These are phyloP conservation scores for Platysternon megacephalum DNA, from an alignment of 2,113 vertebrate genomes.

Conservation along the genomic window DNA sequence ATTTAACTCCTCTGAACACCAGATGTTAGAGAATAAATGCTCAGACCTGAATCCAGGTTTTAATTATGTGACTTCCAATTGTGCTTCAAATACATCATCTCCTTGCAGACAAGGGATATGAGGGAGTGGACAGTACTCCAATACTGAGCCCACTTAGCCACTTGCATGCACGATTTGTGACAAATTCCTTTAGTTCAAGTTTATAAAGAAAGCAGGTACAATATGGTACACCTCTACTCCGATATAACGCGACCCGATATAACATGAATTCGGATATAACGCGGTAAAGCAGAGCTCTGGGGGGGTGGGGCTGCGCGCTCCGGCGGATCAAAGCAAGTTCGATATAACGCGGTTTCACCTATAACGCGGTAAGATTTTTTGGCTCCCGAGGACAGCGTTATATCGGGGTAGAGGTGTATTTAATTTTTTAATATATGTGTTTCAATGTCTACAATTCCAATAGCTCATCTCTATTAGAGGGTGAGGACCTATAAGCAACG, in stretches of 20 bases:
- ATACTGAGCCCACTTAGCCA: rapidly evolving
- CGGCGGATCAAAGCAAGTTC: no score
- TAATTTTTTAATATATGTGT: not conserved
- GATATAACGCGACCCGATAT: no score
- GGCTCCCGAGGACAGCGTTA: no score
- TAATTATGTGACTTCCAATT: not conserved
- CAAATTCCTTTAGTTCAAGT: rapidly evolving
- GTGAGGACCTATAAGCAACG: rapidly evolving
- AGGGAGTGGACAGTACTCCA: rapidly evolving
- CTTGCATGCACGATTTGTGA: rapidly evolving
- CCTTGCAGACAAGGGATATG: rapidly evolving
- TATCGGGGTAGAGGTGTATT: not conserved
- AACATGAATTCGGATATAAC: no score
- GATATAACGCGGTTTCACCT: no score
- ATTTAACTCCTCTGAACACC: rapidly evolving
- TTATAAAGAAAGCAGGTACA: rapidly evolving
- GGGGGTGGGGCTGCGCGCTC: no score
- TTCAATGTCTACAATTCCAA: not conserved
- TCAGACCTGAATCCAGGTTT: not conserved
- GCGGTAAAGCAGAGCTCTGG: no score
- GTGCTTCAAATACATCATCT: not conserved
- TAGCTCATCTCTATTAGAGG: not conserved
- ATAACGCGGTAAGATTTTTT: no score
- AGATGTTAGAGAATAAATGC: not conserved
- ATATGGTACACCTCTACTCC: not conserved